Evolutionary conservation across 2,113 vertebrate genomes (phyloP).

Genomic region (Anseranas semipalmata): DNA sequence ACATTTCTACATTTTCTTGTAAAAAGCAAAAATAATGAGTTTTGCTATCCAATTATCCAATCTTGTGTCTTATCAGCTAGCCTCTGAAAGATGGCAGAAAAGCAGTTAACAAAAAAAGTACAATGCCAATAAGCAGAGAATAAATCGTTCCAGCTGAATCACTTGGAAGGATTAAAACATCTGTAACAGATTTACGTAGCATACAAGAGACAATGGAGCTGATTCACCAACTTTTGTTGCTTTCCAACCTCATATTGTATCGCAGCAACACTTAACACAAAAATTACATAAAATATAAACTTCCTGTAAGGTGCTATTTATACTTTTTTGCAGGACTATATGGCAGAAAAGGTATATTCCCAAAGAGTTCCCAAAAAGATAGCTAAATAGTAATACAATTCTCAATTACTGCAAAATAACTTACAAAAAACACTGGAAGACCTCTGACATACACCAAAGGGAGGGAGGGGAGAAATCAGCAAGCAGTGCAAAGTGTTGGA

Average conservation of each 20-base stretch:
- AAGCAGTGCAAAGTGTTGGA: neutral
- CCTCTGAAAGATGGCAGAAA: neutral
- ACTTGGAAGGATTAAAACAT: conserved; percentile 27
- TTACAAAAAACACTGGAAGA: neutral
- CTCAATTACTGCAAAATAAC: neutral
- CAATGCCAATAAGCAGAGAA: neutral
- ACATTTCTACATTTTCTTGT: neutral
- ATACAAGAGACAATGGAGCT: neutral
- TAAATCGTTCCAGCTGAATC: neutral
- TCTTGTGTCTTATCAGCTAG: neutral
- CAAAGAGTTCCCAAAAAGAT: neutral
- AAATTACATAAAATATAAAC: neutral
- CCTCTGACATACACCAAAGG: neutral
- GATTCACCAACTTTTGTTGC: conserved; percentile 1
- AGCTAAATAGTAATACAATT: neutral
- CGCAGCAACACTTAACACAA: conserved; percentile 2
- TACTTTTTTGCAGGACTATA: neutral
- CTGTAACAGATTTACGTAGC: conserved; percentile 40
- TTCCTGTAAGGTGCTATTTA: neutral
- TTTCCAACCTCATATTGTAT: neutral
- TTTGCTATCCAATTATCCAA: neutral
- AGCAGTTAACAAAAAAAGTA: neutral
- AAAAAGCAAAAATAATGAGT: neutral
- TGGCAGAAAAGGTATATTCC: neutral
- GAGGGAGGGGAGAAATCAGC: neutral